phyloP scores from a whole-genome alignment of 1,140 invertebrate genomes.

The Paraescarpia echinospica region DNA sequence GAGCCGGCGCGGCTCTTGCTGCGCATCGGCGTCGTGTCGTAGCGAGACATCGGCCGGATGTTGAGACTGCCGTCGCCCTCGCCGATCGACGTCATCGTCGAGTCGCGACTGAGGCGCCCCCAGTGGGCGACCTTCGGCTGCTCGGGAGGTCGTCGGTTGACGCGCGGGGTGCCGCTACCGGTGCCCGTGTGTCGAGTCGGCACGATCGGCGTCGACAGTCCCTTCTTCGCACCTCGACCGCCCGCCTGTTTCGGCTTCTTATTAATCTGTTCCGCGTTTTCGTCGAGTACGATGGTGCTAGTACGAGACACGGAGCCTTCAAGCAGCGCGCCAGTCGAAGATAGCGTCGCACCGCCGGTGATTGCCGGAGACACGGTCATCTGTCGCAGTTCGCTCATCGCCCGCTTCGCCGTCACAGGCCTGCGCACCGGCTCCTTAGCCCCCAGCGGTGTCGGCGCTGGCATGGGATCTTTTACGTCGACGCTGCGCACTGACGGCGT shows the following conservation, averaged over 20 bases:
- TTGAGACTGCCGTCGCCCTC: background rate
- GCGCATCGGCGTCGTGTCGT: background rate
- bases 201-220: background rate
- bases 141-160: background rate
- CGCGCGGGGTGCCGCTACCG: background rate
- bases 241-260: background rate
- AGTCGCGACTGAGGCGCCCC: background rate
- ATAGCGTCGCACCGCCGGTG: background rate
- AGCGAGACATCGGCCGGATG: background rate
- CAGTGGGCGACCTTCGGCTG: background rate
- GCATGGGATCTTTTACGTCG: background rate
- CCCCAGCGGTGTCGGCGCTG: too few relatives aligned
- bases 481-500: background rate
- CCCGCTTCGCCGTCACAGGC: background rate
- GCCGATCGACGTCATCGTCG: background rate
- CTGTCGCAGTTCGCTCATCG: background rate
- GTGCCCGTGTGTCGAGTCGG: background rate
- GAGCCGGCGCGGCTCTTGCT: background rate
- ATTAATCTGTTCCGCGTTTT: background rate
- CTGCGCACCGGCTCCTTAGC: background rate
- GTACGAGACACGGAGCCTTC: background rate
- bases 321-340: too few relatives aligned
- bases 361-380: background rate
- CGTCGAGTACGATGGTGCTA: background rate
- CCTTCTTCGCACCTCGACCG: background rate